Evolutionary conservation across 2,113 vertebrate genomes (phyloP).

Genomic region (Vidua chalybeata): DNA sequence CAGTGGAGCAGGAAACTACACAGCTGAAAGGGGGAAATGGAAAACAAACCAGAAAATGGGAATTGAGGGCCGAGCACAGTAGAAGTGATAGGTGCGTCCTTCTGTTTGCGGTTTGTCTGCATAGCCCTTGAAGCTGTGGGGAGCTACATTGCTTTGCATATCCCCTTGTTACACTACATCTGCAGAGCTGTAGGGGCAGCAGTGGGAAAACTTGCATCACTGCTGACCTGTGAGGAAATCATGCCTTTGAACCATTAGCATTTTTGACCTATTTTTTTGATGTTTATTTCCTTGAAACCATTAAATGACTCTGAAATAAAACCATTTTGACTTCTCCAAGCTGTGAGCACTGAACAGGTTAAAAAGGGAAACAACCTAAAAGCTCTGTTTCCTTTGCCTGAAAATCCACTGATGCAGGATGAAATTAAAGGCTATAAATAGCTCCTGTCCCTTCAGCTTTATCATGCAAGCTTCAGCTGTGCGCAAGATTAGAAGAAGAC

Average conservation of each 20-base stretch:
- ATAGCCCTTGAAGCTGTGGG: background rate
- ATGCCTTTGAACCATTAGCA: rapidly evolving
- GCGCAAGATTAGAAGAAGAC: slow-evolving; percentile 67
- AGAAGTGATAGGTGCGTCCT: background rate
- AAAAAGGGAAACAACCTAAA: slow-evolving; percentile 66
- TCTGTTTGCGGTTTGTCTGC: background rate
- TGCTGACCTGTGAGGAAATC: background rate
- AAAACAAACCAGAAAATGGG: background rate
- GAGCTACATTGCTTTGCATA: background rate
- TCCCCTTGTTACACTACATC: background rate
- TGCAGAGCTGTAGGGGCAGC: slow-evolving; percentile 28
- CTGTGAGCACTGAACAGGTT: slow-evolving; percentile 66
- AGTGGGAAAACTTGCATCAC: background rate
- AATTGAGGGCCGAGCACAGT: background rate
- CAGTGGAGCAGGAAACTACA: background rate
- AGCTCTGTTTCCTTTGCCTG: slow-evolving; percentile 63
- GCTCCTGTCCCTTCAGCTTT: slow-evolving; percentile 69
- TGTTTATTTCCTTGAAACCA: slow-evolving; percentile 32
- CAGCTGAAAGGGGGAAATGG: background rate
- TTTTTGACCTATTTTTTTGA: background rate
- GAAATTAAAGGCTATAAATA: slow-evolving; percentile 77
- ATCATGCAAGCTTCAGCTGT: slow-evolving; percentile 58
- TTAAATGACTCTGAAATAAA: slow-evolving; percentile 40
- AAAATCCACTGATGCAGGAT: slow-evolving; percentile 71
- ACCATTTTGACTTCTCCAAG: slow-evolving; percentile 44